These are phyloP conservation scores for Lepidotrigona ventralis DNA, from an alignment of 1,140 invertebrate species.

Conservation along the genomic window DNA sequence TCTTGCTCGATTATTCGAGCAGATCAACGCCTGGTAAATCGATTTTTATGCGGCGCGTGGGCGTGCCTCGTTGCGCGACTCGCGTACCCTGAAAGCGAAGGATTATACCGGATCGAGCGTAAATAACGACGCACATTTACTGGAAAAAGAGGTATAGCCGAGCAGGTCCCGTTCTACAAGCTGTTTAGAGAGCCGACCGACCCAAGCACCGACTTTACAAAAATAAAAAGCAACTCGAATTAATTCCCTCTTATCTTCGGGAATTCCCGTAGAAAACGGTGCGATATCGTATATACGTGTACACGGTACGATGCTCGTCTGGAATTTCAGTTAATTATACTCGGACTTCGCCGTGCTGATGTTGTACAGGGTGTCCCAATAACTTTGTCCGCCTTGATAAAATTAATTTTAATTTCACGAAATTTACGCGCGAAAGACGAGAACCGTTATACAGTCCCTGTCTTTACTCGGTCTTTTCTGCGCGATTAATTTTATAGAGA, in stretches of 20 bases:
- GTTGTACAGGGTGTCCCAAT: no score
- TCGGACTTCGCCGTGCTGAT: background rate
- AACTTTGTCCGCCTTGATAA: no score
- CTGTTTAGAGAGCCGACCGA: background rate
- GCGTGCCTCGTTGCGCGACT: constrained; percentile 19
- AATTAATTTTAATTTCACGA: no score
- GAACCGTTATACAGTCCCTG: no score
- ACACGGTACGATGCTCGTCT: no score
- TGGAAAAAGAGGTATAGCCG: constrained; percentile 20
- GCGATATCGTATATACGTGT: no score
- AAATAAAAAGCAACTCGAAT: no score
- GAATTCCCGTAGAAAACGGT: background rate
- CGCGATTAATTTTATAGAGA: no score
- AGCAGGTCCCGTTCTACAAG: background rate
- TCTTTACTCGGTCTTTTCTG: no score
- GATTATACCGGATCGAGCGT: constrained; percentile 46
- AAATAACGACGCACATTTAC: constrained; percentile 49
- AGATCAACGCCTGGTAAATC: constrained; percentile 49
- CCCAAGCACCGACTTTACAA: no score
- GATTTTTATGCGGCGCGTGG: constrained; percentile 32
- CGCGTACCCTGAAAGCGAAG: constrained; percentile 26
- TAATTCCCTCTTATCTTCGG: background rate
- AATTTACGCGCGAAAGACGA: no score
- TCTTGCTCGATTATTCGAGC: constrained; percentile 39
- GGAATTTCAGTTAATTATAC: background rate